Conservation (phyloP, 1,140 invertebrate genomes). For the silkworm (Bombyx mori) region ASM3026992v2 NC_085110.1:1091001-1091500, state of each 20-base stretch:
- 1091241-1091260: constrained; percentile 49
- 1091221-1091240: constrained; percentile 49
- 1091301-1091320: constrained; percentile 48
- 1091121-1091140: no score
- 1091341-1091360: no score
- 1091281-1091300: constrained; percentile 53
- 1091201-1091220: constrained; percentile 54
- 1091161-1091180: constrained; percentile 31
- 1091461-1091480: constrained; percentile 28
- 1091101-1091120: no score
- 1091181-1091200: constrained; percentile 42
- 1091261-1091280: constrained; percentile 52
- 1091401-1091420: not conserved
- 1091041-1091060: no score
- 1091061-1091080: no score
- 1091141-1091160: no score
- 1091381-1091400: no score
- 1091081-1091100: no score
- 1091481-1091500: constrained; percentile 44
- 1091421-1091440: not conserved
- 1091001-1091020: no score
- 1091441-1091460: constrained; percentile 39
- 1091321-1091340: constrained; percentile 26
- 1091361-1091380: no score
- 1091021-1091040: no score